Conservation (phyloP, 2,113 vertebrate species). For the Phalacrocorax aristotelis region DNA sequence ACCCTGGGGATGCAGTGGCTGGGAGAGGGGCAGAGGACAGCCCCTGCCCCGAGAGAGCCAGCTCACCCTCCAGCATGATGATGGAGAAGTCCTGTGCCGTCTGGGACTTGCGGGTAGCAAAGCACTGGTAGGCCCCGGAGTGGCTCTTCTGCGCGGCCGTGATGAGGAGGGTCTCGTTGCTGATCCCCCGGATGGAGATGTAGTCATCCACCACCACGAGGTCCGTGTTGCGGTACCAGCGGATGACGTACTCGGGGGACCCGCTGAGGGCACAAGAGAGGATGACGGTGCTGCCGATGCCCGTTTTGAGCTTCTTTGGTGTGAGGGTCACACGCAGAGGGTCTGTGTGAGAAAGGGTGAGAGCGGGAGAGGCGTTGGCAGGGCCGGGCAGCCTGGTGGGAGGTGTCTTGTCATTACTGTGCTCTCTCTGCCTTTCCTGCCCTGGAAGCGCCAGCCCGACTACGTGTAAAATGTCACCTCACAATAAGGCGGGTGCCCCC, state of each 20-base stretch:
- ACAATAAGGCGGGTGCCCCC: conserved; percentile 69
- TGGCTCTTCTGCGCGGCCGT: conserved; percentile 95
- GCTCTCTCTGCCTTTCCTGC: background rate
- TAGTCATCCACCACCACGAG: conserved; percentile 87
- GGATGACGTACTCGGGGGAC: conserved; percentile 90
- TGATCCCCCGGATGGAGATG: conserved; percentile 94
- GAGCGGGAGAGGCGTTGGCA: background rate
- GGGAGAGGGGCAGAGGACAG: background rate
- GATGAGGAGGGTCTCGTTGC: conserved; percentile 96
- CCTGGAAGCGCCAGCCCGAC: background rate
- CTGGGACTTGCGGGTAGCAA: conserved; percentile 91
- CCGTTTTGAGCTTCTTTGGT: conserved; percentile 97
- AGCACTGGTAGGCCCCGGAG: conserved; percentile 97
- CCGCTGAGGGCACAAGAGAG: conserved; percentile 92
- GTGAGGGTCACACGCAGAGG: conserved; percentile 94
- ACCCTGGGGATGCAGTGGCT: fast-evolving
- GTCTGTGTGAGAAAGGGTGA: conserved; percentile 69
- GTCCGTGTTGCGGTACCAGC: conserved; percentile 97
- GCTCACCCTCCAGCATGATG: conserved; percentile 91
- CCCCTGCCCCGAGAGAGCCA: background rate
- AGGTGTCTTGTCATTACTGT: fast-evolving
- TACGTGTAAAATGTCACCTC: conserved; percentile 65
- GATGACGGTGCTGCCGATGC: conserved; percentile 97
- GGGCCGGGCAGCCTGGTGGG: fast-evolving
- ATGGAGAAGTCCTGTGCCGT: conserved; percentile 96